Evolutionary conservation across 2,888 invertebrate genomes (phyloP).

Genomic region (Ceraclea dissimilis): DNA sequence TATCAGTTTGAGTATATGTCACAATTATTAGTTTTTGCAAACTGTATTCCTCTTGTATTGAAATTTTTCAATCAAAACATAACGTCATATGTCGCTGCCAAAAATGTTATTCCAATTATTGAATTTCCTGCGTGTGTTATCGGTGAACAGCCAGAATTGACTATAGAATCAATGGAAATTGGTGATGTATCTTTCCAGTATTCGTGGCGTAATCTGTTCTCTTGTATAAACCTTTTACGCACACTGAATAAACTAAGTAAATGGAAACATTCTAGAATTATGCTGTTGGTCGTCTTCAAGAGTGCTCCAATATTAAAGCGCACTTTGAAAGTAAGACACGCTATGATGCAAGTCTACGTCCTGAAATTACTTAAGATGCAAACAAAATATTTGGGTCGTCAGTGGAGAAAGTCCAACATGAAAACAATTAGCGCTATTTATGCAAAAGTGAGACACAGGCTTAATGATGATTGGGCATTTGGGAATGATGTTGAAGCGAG

Average conservation of each 20-base stretch:
- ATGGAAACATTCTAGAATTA: slow-evolving; percentile 98
- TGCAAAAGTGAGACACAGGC: slow-evolving; percentile 88
- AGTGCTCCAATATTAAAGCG: slow-evolving; percentile 97
- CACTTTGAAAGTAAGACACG: slow-evolving; percentile 89
- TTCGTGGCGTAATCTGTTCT: slow-evolving; percentile 98
- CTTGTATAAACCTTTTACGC: slow-evolving; percentile 92
- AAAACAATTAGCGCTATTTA: slow-evolving; percentile 99
- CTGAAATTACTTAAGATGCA: slow-evolving; percentile 98
- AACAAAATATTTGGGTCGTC: slow-evolving; percentile 95
- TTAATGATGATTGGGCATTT: slow-evolving; percentile 99
- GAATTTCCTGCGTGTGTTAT: slow-evolving; percentile 96
- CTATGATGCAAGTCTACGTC: slow-evolving; percentile 96
- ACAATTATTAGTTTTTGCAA: slow-evolving; percentile 97
- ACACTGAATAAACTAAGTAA: slow-evolving; percentile 98
- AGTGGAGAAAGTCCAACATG: slow-evolving; percentile 99
- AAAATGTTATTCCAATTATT: slow-evolving; percentile 85
- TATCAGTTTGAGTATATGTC: slow-evolving; percentile 99
- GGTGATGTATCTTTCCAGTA: slow-evolving; percentile 73
- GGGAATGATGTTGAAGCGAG: slow-evolving; percentile 96
- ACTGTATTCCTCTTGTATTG: slow-evolving; percentile 94
- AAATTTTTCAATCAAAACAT: slow-evolving; percentile 99
- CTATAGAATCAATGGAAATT: slow-evolving; percentile 83
- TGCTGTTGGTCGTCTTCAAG: slow-evolving; percentile 99
- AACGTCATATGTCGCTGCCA: slow-evolving; percentile 87
- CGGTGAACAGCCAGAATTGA: slow-evolving; percentile 89